phyloP scores from a whole-genome alignment of 1,140 invertebrate species.

The Helicorthomorpha holstii region DNA sequence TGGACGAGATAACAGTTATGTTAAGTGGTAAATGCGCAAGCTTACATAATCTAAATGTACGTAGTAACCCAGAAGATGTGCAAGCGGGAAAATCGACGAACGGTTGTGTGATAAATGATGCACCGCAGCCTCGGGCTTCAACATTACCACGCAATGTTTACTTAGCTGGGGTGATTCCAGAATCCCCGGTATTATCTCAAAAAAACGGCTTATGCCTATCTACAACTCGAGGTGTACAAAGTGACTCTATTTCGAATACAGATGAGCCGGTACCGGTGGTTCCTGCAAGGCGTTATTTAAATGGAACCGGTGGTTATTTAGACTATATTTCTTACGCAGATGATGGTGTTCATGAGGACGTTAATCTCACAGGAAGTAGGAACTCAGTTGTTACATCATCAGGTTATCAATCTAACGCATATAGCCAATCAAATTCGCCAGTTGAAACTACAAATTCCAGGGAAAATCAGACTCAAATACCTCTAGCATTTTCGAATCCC shows the following conservation, averaged over 20 bases:
- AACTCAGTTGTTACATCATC: conserved; percentile 66
- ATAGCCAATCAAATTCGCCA: conserved; percentile 77
- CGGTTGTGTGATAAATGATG: not conserved
- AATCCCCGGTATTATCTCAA: not conserved
- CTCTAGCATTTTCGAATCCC: conserved; percentile 71
- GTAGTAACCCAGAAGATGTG: not conserved
- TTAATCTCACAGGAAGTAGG: conserved; percentile 40
- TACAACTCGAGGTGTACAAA: conserved; percentile 10
- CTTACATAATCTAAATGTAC: not conserved
- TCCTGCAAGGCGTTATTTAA: conserved; percentile 8
- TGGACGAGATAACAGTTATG: conserved; percentile 22
- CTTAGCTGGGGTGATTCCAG: not conserved
- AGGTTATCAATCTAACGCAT: conserved; percentile 78
- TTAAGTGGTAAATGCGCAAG: conserved; percentile 30
- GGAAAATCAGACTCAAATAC: conserved; percentile 19
- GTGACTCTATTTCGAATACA: not conserved
- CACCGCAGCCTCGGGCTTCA: conserved; percentile 26
- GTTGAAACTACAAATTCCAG: conserved; percentile 19
- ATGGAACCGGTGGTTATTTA: conserved; percentile 12
- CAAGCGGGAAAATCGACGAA: not conserved
- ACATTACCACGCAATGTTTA: conserved; percentile 40
- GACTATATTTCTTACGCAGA: conserved; percentile 37
- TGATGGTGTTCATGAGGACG: conserved; percentile 38
- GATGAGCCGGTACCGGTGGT: not conserved
- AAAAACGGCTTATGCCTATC: conserved; percentile 6